Evolutionary conservation across 2,888 invertebrate genomes (phyloP).

Genomic region (Leistus spinibarbis): DNA sequence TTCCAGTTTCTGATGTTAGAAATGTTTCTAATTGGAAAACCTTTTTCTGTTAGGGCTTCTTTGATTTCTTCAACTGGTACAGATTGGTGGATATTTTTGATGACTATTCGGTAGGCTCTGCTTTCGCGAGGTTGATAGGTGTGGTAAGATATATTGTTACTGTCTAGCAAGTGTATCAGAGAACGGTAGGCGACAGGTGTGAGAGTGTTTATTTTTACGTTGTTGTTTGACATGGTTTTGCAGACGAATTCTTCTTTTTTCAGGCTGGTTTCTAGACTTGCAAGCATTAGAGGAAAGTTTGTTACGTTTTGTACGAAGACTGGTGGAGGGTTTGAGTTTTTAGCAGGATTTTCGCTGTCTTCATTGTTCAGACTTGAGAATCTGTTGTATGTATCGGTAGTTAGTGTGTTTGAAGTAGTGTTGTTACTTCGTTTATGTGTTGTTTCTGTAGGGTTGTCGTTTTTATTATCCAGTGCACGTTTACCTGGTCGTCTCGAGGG

Average conservation of each 20-base stretch:
- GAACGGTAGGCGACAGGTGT: neutral
- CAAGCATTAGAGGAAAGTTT: neutral
- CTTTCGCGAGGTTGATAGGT: no score
- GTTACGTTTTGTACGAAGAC: no score
- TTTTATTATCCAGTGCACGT: no score
- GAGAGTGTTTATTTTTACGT: neutral
- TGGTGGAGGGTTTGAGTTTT: neutral
- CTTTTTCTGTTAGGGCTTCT: conserved; percentile 8
- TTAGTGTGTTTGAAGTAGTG: no score
- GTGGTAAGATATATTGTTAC: neutral
- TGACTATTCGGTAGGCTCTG: no score
- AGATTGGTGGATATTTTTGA: no score
- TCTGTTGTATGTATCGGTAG: no score
- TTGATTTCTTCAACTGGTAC: neutral
- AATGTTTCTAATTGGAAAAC: conserved; percentile 9
- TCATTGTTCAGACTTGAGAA: neutral
- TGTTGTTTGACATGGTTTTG: neutral
- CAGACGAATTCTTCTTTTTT: neutral
- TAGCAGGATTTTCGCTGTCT: neutral
- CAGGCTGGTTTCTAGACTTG: neutral
- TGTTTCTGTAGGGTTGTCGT: no score
- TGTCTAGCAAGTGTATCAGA: neutral
- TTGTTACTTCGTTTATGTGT: no score
- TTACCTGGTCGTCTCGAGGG: no score
- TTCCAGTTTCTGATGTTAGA: conserved; percentile 9